Evolutionary conservation across 2,888 invertebrate species (phyloP).

Genomic region (Chloromyia formosa): DNA sequence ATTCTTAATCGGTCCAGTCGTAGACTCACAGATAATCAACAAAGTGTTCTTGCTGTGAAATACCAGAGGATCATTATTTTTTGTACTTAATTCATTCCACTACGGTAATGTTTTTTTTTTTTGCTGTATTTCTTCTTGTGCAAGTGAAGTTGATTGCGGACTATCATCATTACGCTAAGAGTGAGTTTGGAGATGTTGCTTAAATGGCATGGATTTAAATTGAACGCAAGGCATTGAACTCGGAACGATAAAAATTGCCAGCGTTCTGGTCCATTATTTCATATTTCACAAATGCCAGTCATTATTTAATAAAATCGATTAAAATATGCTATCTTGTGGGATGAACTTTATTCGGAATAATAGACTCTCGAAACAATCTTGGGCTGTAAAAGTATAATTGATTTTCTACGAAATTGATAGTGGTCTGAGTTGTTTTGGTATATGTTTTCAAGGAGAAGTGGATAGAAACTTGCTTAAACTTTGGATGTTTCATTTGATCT

Average conservation of each 20-base stretch:
- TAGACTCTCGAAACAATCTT: too few relatives aligned
- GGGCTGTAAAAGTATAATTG: too few relatives aligned
- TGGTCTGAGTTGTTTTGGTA: too few relatives aligned
- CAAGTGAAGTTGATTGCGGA: neutral
- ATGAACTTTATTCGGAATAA: constrained; percentile 2
- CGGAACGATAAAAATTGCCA: neutral
- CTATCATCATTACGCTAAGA: constrained; percentile 18
- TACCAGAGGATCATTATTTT: constrained; percentile 33
- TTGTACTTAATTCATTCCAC: constrained; percentile 30
- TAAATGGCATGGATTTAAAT: constrained; percentile 18
- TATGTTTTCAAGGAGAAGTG: too few relatives aligned
- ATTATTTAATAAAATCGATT: constrained; percentile 8
- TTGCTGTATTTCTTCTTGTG: too few relatives aligned
- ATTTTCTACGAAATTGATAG: too few relatives aligned
- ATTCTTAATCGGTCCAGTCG: constrained; percentile 34
- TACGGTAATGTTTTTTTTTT: neutral
- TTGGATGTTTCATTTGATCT: too few relatives aligned
- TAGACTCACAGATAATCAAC: constrained; percentile 16
- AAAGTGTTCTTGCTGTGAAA: constrained; percentile 25
- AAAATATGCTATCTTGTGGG: neutral
- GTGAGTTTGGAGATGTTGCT: constrained; percentile 6
- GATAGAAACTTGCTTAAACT: too few relatives aligned
- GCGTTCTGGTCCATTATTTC: neutral
- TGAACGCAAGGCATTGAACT: constrained; percentile 5
- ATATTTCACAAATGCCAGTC: constrained; percentile 9